phyloP scores from a whole-genome alignment of 2,797 vertebrate genomes.

The Euthynnus affinis region DNA sequence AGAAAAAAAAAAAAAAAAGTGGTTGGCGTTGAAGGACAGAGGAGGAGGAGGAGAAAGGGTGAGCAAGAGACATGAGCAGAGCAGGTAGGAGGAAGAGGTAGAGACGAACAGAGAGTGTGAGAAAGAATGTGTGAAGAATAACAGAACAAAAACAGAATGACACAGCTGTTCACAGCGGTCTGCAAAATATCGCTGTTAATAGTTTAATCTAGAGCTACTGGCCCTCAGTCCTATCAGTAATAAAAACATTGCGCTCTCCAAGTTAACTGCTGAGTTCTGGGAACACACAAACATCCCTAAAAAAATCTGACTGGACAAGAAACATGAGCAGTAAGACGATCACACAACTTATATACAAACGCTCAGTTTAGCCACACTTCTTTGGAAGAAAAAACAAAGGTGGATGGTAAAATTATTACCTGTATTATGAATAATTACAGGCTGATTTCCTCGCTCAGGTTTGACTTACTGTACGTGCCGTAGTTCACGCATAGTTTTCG shows the following conservation, averaged over 20 bases:
- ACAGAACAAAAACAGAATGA: not conserved
- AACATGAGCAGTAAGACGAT: not conserved
- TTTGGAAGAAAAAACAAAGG: not conserved
- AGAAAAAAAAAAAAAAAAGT: not conserved
- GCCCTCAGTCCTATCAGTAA: not conserved
- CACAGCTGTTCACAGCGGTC: constrained; percentile 16
- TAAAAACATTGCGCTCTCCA: not conserved
- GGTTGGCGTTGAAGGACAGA: not conserved
- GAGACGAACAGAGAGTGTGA: constrained; percentile 4
- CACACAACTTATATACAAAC: not conserved
- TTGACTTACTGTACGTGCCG: no score
- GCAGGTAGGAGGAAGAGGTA: constrained; percentile 22
- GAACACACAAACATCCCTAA: not conserved
- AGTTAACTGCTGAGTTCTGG: not conserved
- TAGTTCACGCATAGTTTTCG: not conserved
- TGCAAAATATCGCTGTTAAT: no score
- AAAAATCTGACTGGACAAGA: not conserved
- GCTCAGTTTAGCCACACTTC: no score
- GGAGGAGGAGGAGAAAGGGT: not conserved
- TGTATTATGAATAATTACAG: no score
- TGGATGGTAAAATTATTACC: not conserved
- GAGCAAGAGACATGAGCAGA: constrained; percentile 7
- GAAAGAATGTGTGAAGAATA: constrained; percentile 22
- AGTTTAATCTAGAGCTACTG: not conserved
- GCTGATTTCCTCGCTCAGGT: not conserved